These are phyloP conservation scores for Neomonachus schauinslandi DNA, from an alignment of 2,113 vertebrate species.

Conservation along the genomic window DNA sequence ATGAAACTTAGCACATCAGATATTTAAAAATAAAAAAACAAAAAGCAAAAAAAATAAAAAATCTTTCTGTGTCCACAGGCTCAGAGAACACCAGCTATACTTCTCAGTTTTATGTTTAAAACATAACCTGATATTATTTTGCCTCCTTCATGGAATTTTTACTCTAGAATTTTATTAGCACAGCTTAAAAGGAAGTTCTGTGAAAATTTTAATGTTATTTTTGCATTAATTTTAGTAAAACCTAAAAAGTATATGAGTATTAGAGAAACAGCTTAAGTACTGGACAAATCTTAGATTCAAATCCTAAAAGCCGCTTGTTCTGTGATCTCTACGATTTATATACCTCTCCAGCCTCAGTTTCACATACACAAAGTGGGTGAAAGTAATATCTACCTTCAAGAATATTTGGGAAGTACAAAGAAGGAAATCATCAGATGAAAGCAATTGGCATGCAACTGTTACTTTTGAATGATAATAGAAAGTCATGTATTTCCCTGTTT, in stretches of 20 bases:
- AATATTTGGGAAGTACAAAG: slow-evolving; percentile 25
- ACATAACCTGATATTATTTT: not conserved
- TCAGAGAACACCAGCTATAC: not conserved
- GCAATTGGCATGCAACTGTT: not conserved
- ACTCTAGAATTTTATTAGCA: slow-evolving; percentile 22
- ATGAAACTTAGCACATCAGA: not conserved
- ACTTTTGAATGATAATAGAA: not conserved
- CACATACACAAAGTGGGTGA: not conserved
- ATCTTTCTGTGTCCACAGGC: not conserved
- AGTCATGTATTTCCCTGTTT: not conserved
- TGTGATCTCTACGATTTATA: not conserved
- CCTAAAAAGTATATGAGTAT: not conserved
- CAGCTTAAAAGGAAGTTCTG: not conserved
- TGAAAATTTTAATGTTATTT: slow-evolving; percentile 23
- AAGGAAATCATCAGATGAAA: not conserved
- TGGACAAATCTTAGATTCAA: slow-evolving; percentile 13
- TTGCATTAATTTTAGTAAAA: slow-evolving; percentile 23
- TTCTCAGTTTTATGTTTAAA: slow-evolving; percentile 30
- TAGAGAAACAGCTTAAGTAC: not conserved
- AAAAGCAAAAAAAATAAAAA: not conserved
- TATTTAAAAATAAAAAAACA: not conserved
- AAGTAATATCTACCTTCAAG: not conserved
- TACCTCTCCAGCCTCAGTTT: not conserved
- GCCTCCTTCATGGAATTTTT: not conserved
- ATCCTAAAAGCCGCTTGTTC: not conserved